Conservation (phyloP, 2,113 vertebrate genomes). For the Perca flavescens region DNA sequence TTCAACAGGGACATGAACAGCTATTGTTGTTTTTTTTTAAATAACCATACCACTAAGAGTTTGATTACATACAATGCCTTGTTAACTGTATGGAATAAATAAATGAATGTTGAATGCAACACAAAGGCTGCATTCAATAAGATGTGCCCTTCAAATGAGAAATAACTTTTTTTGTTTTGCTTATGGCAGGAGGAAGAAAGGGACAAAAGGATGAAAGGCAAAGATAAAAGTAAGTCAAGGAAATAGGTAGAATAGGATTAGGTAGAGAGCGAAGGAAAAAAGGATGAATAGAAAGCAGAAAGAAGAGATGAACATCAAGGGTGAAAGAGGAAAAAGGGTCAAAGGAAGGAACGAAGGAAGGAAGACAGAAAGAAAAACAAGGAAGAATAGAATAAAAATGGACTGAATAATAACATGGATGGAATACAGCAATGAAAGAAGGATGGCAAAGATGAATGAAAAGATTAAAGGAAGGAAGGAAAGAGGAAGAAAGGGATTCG, state of each 20-base stretch:
- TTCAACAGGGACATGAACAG: slow-evolving; percentile 48
- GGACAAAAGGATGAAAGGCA: slow-evolving; percentile 31
- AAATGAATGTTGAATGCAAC: slow-evolving; percentile 33
- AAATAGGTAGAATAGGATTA: slow-evolving; percentile 22
- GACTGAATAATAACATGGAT: slow-evolving; percentile 3
- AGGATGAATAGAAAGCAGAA: slow-evolving; percentile 24
- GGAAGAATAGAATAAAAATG: slow-evolving; percentile 1
- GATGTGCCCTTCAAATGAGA: slow-evolving; percentile 70
- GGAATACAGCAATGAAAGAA: slow-evolving; percentile 29
- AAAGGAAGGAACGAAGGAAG: background rate
- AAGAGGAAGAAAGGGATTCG: slow-evolving; percentile 3
- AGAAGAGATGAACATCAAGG: background rate
- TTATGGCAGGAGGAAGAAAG: slow-evolving; percentile 52
- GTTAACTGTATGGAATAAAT: slow-evolving; percentile 49
- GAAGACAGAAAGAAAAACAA: background rate
- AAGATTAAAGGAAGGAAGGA: slow-evolving; percentile 7
- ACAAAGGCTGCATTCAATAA: slow-evolving; percentile 46
- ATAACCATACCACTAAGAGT: slow-evolving; percentile 31
- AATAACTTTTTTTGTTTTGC: slow-evolving; percentile 70
- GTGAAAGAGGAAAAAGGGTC: slow-evolving; percentile 2
- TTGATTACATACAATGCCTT: slow-evolving; percentile 44
- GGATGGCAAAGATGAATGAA: slow-evolving; percentile 9
- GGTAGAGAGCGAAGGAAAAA: slow-evolving; percentile 6
- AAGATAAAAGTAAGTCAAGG: slow-evolving; percentile 29
- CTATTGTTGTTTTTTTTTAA: slow-evolving; percentile 39